Evolutionary conservation across 2,113 vertebrate genomes (phyloP).

Genomic region (Xenopus borealis): DNA sequence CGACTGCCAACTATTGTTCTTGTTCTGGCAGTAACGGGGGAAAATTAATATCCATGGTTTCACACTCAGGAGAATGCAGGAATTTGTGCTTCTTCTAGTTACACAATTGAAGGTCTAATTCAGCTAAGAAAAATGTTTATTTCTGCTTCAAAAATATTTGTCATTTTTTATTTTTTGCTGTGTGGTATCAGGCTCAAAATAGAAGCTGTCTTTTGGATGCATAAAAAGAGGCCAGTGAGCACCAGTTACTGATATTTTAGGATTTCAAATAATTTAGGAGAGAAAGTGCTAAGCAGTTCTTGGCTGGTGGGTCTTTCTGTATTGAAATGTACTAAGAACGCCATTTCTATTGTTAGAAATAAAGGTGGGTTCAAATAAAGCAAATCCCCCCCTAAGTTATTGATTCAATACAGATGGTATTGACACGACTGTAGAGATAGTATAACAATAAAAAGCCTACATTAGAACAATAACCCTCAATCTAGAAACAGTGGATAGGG

Average conservation of each 20-base stretch:
- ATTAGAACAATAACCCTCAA: no score
- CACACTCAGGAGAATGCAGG: constrained; percentile 32
- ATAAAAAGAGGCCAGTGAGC: neutral
- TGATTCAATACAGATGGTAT: no score
- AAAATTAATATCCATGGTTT: constrained; percentile 41
- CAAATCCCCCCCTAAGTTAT: no score
- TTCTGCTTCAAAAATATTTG: constrained; percentile 6
- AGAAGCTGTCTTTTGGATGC: neutral
- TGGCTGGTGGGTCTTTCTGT: no score
- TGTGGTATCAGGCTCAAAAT: neutral
- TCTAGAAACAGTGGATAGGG: no score
- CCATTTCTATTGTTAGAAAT: no score
- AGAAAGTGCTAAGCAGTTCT: no score
- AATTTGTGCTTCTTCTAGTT: constrained; percentile 10
- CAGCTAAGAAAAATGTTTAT: constrained; percentile 6
- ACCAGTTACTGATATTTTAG: neutral
- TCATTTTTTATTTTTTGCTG: neutral
- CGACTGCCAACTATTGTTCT: constrained; percentile 42
- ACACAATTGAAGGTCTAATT: constrained; percentile 11
- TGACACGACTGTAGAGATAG: no score
- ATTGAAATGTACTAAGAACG: no score
- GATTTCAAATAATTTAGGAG: neutral
- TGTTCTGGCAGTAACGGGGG: constrained; percentile 39
- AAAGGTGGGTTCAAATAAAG: no score
- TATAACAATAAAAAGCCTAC: no score